phyloP scores from a whole-genome alignment of 1,140 invertebrate genomes.

The Drosophila simulans region DNA sequence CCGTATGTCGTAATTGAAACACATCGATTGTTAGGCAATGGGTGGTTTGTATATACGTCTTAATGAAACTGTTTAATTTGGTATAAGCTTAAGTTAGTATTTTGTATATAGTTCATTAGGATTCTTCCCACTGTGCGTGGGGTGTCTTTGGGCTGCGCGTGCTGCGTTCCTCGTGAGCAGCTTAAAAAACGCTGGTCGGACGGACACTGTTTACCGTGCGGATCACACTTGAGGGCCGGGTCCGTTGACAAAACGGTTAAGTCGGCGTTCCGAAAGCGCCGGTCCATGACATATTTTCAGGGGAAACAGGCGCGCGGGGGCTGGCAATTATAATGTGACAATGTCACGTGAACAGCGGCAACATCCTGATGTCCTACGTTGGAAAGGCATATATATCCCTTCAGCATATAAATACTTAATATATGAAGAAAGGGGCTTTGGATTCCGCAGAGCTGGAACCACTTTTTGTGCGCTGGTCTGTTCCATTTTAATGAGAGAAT shows the following conservation, averaged over 20 bases:
- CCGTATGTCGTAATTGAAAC: too few relatives aligned
- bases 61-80: background rate
- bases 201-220: slow-evolving; percentile 66
- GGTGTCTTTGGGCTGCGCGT: slow-evolving; percentile 48
- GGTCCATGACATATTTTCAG: slow-evolving; percentile 35
- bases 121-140: slow-evolving; percentile 27
- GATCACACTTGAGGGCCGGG: slow-evolving; percentile 72
- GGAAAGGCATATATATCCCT: background rate
- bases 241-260: slow-evolving; percentile 71
- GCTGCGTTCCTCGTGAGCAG: slow-evolving; percentile 57
- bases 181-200: slow-evolving; percentile 69
- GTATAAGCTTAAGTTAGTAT: background rate
- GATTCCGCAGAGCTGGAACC: background rate
- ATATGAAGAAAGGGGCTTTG: background rate
- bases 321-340: slow-evolving; percentile 67
- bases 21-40: too few relatives aligned
- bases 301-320: slow-evolving; percentile 26
- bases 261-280: slow-evolving; percentile 46
- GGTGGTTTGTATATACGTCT: too few relatives aligned
- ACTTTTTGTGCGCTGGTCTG: slow-evolving; percentile 68
- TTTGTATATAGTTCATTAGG: too few relatives aligned
- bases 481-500: slow-evolving; percentile 77
- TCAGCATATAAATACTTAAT: background rate
- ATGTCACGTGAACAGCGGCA: slow-evolving; percentile 52
- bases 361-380: slow-evolving; percentile 45